Percentiles rank a stretch among this genome's conserved stretches.
phyloP scores from a whole-genome alignment of 2,888 invertebrate genomes.

The Caenorhabditis zanzibari region DNA sequence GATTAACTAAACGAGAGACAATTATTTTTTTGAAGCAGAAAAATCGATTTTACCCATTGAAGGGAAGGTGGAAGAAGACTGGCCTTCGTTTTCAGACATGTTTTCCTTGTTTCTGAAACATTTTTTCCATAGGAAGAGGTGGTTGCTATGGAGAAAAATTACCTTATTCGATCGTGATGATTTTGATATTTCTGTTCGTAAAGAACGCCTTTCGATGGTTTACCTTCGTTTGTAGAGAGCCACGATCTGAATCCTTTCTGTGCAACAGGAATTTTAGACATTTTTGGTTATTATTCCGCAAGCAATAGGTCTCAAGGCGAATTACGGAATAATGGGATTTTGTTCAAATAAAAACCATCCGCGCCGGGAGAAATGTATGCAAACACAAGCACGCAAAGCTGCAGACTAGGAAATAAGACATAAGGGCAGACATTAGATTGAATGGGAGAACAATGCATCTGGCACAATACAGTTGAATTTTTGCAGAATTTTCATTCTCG shows the following conservation, averaged over 20 bases:
- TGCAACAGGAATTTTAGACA: slow-evolving; percentile 47
- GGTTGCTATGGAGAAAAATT: slow-evolving; percentile 28
- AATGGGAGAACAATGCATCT: no score
- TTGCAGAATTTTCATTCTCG: no score
- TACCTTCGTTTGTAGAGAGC: slow-evolving; percentile 36
- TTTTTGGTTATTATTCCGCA: slow-evolving; percentile 1
- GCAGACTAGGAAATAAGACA: not conserved
- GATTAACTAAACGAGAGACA: slow-evolving; percentile 15
- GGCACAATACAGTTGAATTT: no score
- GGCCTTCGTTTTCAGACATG: not conserved
- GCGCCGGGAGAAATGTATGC: slow-evolving; percentile 10
- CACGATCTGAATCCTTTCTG: slow-evolving; percentile 49
- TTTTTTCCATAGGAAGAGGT: not conserved
- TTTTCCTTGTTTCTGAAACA: slow-evolving; percentile 41
- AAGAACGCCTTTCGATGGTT: slow-evolving; percentile 31
- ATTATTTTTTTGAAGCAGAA: not conserved
- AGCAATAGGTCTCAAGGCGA: not conserved
- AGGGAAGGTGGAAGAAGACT: slow-evolving; percentile 14
- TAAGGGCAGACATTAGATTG: not conserved
- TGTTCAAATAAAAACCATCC: slow-evolving; percentile 6
- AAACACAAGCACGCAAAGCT: slow-evolving; percentile 23
- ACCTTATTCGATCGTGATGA: slow-evolving; percentile 47
- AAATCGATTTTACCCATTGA: slow-evolving; percentile 30
- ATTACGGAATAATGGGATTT: not conserved
- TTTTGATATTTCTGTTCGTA: slow-evolving; percentile 32